Evolutionary conservation across 2,888 invertebrate species (phyloP), one percentile per base, ranked within the genome.

Genomic region (Nysson spinosus): DNA sequence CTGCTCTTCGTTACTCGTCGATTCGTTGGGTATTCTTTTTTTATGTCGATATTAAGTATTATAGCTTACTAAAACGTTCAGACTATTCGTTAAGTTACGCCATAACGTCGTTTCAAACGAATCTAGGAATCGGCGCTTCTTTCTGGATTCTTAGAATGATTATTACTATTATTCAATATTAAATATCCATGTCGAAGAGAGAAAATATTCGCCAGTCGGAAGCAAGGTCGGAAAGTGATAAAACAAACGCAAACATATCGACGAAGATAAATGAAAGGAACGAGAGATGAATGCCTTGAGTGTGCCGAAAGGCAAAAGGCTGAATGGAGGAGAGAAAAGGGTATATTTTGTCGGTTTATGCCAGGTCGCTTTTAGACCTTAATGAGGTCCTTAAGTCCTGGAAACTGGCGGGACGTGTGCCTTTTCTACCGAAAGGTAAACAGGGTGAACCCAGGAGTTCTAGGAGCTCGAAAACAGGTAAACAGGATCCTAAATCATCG

Each of bases 401-500:
- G 47, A 44, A 34, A 34, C 42, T 30, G 32, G n/a, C 34, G 39
- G 22, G n/a, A 42, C 52, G 42, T 32, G 52, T 26, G 43, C 19
- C 34, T 35, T 34, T 43, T 14, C 52, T 52, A 24, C 40, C 47
- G 39, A 44, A 49, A 61, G 49, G 66, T 54, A 57, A 62, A 66
- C 52, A 52, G 52, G 43, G 17, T 20, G 12, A 12, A 5, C 46
- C 64, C 35, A 12, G 11, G 44, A n/a, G 44, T 54, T 49, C 26
- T 55, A 57, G 63, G 49, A 65, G 32, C 57, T 30, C 40, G 52
- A 42, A 65, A 63, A 68, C 64, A 62, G 63, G 72, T 73, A 75
- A 78, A 72, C 70, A 66, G 64, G 68, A 40, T 56, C 69, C 61
- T 78, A 78, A 77, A 77, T 78, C 78, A 77, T 75, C 52, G 61